Evolutionary conservation across 2,797 vertebrate genomes (phyloP).

Genomic region (Pseudochromis fuscus): DNA sequence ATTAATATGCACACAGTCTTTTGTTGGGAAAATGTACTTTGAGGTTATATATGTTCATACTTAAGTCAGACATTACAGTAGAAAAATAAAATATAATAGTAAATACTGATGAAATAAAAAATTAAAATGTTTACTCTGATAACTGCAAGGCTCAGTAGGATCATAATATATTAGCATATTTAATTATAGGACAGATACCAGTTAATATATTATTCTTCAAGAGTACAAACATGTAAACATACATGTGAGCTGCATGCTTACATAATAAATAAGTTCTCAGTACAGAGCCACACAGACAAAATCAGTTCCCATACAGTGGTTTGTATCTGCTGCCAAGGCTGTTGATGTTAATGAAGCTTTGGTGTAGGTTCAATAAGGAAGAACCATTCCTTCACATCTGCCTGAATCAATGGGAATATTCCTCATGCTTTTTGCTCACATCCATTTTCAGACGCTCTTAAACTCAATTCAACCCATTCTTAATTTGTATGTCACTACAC

Average conservation of each 20-base stretch:
- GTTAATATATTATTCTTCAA: constrained; percentile 26
- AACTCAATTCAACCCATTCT: too few relatives aligned
- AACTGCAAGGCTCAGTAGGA: constrained; percentile 9
- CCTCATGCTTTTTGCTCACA: too few relatives aligned
- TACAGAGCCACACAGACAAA: constrained; percentile 15
- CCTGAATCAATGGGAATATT: too few relatives aligned
- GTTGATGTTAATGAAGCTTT: too few relatives aligned
- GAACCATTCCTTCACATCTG: too few relatives aligned
- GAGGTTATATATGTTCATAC: not conserved
- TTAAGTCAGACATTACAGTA: constrained; percentile 4
- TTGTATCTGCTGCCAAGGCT: constrained; percentile 48
- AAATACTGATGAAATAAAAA: constrained; percentile 22
- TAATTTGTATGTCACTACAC: too few relatives aligned
- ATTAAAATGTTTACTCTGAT: constrained; percentile 15
- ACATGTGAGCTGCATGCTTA: constrained; percentile 28
- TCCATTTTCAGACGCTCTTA: too few relatives aligned
- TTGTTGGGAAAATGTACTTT: not conserved
- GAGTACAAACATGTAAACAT: constrained; percentile 17
- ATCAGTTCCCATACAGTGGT: constrained; percentile 9
- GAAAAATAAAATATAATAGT: not conserved
- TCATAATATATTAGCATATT: constrained; percentile 1
- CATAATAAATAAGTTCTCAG: constrained; percentile 56
- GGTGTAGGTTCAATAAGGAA: too few relatives aligned
- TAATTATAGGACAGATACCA: constrained; percentile 1
- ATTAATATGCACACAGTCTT: not conserved